A percentile compares a stretch with the other conserved stretches of the same genome.
Evolutionary conservation across 1,140 invertebrate genomes (phyloP).

Genomic region (Apolygus lucorum): DNA sequence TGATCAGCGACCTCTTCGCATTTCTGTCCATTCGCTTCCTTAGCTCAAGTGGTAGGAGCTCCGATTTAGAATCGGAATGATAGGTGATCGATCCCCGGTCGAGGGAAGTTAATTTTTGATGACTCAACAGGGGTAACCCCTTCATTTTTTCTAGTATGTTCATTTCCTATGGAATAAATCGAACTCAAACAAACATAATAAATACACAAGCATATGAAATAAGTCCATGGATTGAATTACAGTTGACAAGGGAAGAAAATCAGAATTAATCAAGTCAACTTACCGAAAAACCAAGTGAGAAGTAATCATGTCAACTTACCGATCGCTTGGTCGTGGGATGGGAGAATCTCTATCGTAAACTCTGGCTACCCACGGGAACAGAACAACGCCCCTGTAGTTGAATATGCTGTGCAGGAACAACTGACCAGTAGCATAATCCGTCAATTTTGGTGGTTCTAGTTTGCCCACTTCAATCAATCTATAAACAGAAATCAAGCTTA

Average conservation of each 20-base stretch:
- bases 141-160: too few species aligned
- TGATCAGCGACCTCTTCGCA: too few species aligned
- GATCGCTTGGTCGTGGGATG: background rate
- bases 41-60: too few species aligned
- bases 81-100: too few species aligned
- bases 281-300: background rate
- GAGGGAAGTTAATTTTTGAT: too few species aligned
- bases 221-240: too few species aligned
- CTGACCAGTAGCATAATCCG: background rate
- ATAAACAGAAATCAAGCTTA: background rate
- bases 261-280: background rate
- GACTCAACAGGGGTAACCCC: too few species aligned
- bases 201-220: too few species aligned
- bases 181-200: too few species aligned
- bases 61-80: too few species aligned
- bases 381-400: background rate
- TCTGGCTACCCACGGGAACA: background rate
- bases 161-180: too few species aligned
- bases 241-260: background rate
- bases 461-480: background rate
- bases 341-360: background rate
- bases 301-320: background rate
- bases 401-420: background rate
- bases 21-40: too few species aligned
- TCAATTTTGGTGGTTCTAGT: background rate